Evolutionary conservation across 2,888 invertebrate genomes (phyloP), one percentile per base, ranked within the genome.

Genomic region (Leptopterna dolabrata): DNA sequence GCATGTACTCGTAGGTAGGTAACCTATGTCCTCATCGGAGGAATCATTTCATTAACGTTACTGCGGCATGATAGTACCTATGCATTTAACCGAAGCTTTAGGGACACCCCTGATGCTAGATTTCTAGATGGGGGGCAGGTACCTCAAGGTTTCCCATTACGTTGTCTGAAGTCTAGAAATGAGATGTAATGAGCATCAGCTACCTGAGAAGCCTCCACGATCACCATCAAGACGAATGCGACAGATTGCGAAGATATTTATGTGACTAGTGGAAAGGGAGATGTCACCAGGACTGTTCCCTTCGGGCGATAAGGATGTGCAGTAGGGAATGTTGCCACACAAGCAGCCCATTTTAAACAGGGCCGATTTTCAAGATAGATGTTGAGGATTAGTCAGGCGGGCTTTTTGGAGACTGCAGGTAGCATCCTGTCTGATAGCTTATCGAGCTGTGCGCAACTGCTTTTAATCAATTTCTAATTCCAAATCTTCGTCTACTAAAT

Each of bases 161-260:
- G 2, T 7, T 2, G 36, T 36, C 36, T 11, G 24, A 63, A 19
- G 24, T 24, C 24, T 9, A 63, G 63, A 7, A 63, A 27, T 63
- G 63, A 63, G 63, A 19, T 63, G 63, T 63, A 63, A 63, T 24
- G 63, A 63, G 24, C 24, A n/a, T n/a, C n/a, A 63, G 63, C 63
- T 63, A 24, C 63, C 63, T 63, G 63, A 19, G 24, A 13, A n/a
- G 27, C 27, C 24, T 24, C 24, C 7, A 4, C 63, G 63, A 63
- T 63, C 9, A 24, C 63, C 27, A 63, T 9, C n/a, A 63, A 63
- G 63, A 63, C 63, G 24, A 63, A 63, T 63, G 63, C 63, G 63
- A 63, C 24, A 63, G 63, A 63, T 63, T 63, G 63, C 63, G 24
- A 63, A 63, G 63, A 63, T 63, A 63, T 63, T 63, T 63, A 63